Evolutionary conservation across 2,888 invertebrate genomes (phyloP), one percentile per base, ranked within the genome.

Genomic region (Oscheius myriophilus): DNA sequence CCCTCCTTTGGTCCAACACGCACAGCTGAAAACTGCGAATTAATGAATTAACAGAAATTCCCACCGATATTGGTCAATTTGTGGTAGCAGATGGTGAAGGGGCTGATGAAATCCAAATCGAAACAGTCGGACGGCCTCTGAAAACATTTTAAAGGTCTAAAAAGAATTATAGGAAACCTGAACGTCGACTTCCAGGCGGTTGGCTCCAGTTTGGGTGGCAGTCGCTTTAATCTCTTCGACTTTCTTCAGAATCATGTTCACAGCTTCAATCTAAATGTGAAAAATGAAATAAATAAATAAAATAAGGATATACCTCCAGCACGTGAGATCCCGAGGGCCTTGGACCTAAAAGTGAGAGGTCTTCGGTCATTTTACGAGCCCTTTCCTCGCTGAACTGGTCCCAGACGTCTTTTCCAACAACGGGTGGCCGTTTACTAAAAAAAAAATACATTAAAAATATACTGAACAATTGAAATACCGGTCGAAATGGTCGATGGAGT

Each of bases 81-180:
- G 79, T 91, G 90, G 88, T 96, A 95, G 78, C 92, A 91, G 88
- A 92, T 92, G 62, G 92, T 93, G 90, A 93, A 91, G 54, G 92
- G 92, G 85, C 92, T 91, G 16, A 93, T 89, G 88, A 93, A 92
- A 69, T 90, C 89, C 67, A 93, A 89, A 81, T 91, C 90, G 88
- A 93, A 94, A 45, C 91, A 90, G 16, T 93, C 94, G 84, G 90
- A 90, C 3, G 91, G 90, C 78, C 89, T 89, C 87, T 93, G 92
- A 59, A 88, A 92, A 92, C 1, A 6, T 18, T 1, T 21, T 53
- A 16, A 16, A 23, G 16, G 21, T 1, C 1, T 14, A 53, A 7
- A 53, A 53, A 18, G 7, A 11, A 23, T 18, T 0, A n/a, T 25
- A 43, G 33, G 4, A n/a, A 18, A 64, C 64, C 66, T 66, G 68